Conservation (phyloP, 2,113 vertebrate species). For the Tachycineta bicolor region DNA sequence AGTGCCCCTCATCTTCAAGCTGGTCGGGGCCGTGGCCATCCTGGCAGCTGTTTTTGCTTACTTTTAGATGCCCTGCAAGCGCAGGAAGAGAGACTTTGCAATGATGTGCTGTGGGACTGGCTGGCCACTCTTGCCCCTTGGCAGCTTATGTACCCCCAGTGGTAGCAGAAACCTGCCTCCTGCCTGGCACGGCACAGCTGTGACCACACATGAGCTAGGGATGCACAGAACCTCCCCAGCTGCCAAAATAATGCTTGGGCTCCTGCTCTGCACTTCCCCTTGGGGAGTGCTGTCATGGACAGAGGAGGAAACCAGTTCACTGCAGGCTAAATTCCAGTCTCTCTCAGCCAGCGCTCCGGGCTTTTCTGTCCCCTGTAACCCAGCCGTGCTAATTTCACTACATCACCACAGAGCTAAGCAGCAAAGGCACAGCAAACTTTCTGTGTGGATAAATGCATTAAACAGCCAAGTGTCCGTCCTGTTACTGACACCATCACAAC, state of each 20-base stretch:
- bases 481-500: fast-evolving
- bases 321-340: neutral
- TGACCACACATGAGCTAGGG: fast-evolving
- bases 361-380: neutral
- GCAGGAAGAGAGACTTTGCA: neutral
- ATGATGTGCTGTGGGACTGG: neutral
- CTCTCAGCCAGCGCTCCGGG: fast-evolving
- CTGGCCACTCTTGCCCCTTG: fast-evolving
- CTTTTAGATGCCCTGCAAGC: neutral
- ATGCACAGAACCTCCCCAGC: neutral
- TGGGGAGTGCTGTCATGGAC: fast-evolving
- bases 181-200: fast-evolving
- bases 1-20: neutral
- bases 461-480: neutral
- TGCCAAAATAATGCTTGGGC: neutral
- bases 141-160: neutral
- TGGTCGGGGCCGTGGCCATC: neutral
- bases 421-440: neutral
- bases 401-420: neutral
- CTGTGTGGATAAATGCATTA: neutral
- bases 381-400: fast-evolving
- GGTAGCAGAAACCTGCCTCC: neutral
- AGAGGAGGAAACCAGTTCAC: neutral
- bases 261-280: fast-evolving
- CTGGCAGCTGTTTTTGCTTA: neutral